Evolutionary conservation across 2,113 vertebrate genomes (phyloP), one percentile per base, ranked within the genome.

Genomic region (Hippocampus guttulatus): DNA sequence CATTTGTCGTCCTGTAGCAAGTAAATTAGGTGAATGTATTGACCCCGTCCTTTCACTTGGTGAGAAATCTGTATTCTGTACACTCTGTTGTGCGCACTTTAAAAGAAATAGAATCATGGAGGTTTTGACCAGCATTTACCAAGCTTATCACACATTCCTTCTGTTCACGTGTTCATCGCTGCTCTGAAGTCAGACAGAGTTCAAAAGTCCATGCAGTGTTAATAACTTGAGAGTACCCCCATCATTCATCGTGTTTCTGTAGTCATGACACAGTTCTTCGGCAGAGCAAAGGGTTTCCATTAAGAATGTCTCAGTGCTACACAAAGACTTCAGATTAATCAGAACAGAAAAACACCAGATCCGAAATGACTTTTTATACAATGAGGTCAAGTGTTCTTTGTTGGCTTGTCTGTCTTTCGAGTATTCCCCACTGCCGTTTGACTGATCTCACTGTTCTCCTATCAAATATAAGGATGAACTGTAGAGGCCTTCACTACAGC

Each of bases 161-260:
- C 75, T 74, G 23, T 47, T 45, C 40, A 79, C 51, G 58, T 65
- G 62, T 72, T 25, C 70, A 70, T 74, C 69, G 11, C 68, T 43
- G 77, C 73, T 81, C 77, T 63, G 58, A 76, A 87, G 88, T 91
- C 90, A 89, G 55, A 25, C 71, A 51, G 79, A 89, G 91, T 88
- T 92, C 90, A 91, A 14, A 33, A 80, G 77, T 90, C 91, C 89
- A 92, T 91, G 88, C 85, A 91, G 87, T 78, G 88, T 93, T 91
- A 91, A 93, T 92, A 77, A 70, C 72, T 38, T 20, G 30, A 65
- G 67, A 69, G 68, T 64, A 16, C 10, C 7, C 49, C 81, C 80
- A 72, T 30, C 70, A 64, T 12, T 71, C 38, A 69, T 68, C 58
- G 25, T 68, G 23, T 74, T 62, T 68, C 49, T 65, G 33, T 70